Base-by-base conservation (phyloP, 37 sponge, comb jelly and placozoan genomes). In the Geodia barretti region DNA sequence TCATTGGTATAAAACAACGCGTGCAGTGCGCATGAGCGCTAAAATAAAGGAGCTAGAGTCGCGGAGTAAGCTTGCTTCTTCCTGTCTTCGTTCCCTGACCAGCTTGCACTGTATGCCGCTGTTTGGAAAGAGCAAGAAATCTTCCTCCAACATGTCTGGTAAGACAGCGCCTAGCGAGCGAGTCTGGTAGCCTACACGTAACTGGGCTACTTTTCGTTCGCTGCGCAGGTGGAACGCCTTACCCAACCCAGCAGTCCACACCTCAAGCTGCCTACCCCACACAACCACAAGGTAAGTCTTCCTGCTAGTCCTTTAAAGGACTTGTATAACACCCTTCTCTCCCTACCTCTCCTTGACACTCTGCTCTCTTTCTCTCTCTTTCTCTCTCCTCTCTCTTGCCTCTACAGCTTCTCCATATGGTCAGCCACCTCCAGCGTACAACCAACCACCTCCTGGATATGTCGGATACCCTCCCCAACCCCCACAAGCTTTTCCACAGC, bases 101-200 rank as follows among this genome's bases (percentile, higher is more conserved):
- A n/a, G n/a, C n/a, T n/a, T n/a, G n/a, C n/a, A n/a, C 54, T 47
- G 54, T 17, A 70, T 70, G 71, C 71, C 71, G 33, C 71, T 70
- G 33, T 70, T 70, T 70, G 71, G 71, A 8, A 70, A 70, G 37
- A 70, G 32, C 36, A 70, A 32, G 35, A 47, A 47, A 14, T 14
- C 54, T 47, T 7, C 54, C n/a, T n/a, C n/a, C 54, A 47, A 47
- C 7, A 47, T 47, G 54, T 47, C 54, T 17, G 54, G 54, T 47
- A 47, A 47, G 54, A 17, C 54, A 14, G 7, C 7, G 14, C 54
- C 54, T n/a, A n/a, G n/a, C n/a, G n/a, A n/a, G 54, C 54, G 54
- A 14, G 54, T 47, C 54, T 17, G 11, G 54, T 47, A 47, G 54
- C 54, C 54, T 47, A 14, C 54, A 14, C 14, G 11, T 7, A 17